Base-by-base conservation (phyloP, 2,888 invertebrate species). In the Psylliodes chrysocephalus region DNA sequence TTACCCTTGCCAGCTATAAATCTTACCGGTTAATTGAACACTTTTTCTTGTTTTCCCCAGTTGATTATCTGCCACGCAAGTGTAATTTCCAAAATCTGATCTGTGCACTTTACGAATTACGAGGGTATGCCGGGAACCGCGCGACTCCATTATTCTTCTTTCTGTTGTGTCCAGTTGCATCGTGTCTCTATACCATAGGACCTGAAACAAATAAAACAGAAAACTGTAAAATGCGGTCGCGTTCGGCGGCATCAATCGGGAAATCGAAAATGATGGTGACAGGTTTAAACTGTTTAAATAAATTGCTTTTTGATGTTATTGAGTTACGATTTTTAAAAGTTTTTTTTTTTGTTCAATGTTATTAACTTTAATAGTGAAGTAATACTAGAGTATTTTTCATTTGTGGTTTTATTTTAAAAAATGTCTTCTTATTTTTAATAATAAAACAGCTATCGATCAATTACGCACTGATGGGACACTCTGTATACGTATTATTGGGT, bases 11-110 rank as follows among this genome's bases (percentile, higher is more conserved):
- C 52, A 55, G 71, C 67, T 33, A 74, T 77, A 75, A 73, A 75
- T 75, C 78, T 79, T 79, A 86, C 87, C 87, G 80, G 89, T 89
- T 75, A 90, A 82, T 81, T 88, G 86, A 68, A 90, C 84, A 79
- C 86, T 88, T 82, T 88, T 88, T 71, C 87, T 84, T 68, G 86
- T 86, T 81, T 88, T 87, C 68, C 90, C 90, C 72, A 89, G 84
- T 77, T 86, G 85, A 83, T 90, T 90, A 79, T 90, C 89, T 51
- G 89, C 90, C 69, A 88, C 86, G 81, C 90, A 90, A 73, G 88
- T 88, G 82, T 90, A 90, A 83, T 89, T 89, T 72, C 89, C 89
- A 79, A 90, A 89, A 83, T 90, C 89, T 71, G 87, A 85, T 67
- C 85, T 84, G 79, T 89, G 87, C 72, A 89, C 89, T 83, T 88